A percentile compares a stretch with the other conserved stretches of the same genome.
Conservation (phyloP, 2,113 vertebrate genomes). For the Psittacula cyanocephala region DNA sequence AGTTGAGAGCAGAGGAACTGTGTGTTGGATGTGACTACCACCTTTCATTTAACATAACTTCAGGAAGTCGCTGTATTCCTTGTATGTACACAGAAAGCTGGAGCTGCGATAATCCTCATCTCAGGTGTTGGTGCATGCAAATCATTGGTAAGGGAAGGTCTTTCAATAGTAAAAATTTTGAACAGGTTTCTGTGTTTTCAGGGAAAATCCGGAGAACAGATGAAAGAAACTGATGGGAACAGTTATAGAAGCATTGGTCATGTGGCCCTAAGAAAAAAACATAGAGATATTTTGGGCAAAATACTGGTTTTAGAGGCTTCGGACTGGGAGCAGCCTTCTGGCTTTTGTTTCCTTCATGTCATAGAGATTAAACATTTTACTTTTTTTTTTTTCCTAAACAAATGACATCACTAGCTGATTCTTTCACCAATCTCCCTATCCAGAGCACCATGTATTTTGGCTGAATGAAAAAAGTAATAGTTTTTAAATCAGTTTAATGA, state of each 20-base stretch:
- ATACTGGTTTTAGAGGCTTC: background rate
- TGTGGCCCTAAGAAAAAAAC: background rate
- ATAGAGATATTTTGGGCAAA: background rate
- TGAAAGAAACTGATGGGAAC: background rate
- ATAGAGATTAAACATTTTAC: background rate
- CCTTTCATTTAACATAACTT: background rate
- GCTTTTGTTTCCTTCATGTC: background rate
- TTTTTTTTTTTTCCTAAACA: background rate
- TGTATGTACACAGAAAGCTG: background rate
- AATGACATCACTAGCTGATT: background rate
- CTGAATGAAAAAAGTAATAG: background rate
- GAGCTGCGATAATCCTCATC: background rate
- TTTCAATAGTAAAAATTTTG: background rate
- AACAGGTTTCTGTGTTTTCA: background rate
- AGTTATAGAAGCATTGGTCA: background rate
- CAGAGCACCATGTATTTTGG: background rate
- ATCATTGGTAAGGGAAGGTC: background rate
- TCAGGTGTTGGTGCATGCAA: background rate
- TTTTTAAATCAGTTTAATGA: background rate
- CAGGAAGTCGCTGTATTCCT: background rate
- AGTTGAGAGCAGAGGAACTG: background rate
- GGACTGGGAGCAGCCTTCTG: background rate
- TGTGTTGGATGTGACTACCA: background rate
- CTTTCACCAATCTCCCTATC: background rate
- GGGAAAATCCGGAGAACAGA: background rate